Evolutionary conservation across 2,797 vertebrate species (phyloP).

Genomic region (Amazona finschi): DNA sequence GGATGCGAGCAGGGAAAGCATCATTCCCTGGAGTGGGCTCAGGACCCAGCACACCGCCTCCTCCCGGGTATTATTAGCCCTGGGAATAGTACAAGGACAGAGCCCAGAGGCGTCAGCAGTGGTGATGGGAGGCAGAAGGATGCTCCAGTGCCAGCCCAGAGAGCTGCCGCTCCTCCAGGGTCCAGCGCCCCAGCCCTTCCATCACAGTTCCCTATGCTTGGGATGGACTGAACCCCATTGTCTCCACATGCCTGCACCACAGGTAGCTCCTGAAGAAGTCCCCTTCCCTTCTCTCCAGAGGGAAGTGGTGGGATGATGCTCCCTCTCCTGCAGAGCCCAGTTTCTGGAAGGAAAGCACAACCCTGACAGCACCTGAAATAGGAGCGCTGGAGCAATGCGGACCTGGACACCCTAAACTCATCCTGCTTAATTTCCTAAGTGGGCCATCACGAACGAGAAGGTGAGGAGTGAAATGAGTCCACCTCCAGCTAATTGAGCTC

Average conservation of each 20-base stretch:
- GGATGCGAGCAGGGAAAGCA: background rate
- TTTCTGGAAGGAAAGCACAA: background rate
- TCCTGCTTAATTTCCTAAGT: background rate
- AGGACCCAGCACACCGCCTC: background rate
- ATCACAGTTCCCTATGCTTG: accelerated
- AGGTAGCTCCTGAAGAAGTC: accelerated
- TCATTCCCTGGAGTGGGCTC: background rate
- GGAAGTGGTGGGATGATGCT: accelerated
- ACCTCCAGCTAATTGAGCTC: background rate
- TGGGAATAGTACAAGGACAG: background rate
- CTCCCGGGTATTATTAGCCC: background rate
- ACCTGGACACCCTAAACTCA: background rate
- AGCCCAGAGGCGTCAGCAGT: background rate
- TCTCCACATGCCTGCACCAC: no score
- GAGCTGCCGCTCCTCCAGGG: accelerated
- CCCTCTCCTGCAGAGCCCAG: background rate
- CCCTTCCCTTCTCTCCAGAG: accelerated
- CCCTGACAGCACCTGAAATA: background rate
- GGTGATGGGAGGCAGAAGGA: accelerated
- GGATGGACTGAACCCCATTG: accelerated
- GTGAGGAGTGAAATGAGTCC: background rate
- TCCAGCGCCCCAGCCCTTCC: accelerated
- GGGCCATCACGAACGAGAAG: background rate
- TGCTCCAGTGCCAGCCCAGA: background rate
- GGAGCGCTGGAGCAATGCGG: background rate